Conservation (phyloP, 2,113 vertebrate species). For the Ophthalmolycus amberensis region DNA sequence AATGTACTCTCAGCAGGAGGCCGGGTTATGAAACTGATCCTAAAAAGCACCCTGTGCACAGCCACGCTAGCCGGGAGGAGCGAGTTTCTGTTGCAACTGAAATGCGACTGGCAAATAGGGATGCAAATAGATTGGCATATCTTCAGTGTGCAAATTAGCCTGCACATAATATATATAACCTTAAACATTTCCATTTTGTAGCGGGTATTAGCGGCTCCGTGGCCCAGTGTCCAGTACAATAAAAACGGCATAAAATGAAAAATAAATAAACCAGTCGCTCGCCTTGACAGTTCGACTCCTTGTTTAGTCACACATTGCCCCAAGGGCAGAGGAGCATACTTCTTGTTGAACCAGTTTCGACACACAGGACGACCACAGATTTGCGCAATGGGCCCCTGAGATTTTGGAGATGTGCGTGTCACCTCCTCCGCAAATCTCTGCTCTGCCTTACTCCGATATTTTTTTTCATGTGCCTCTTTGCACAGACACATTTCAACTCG, state of each 20-base stretch:
- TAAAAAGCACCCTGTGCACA: constrained; percentile 10
- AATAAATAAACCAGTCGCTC: not conserved
- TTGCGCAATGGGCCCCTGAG: not conserved
- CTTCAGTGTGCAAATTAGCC: not conserved
- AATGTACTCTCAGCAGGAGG: constrained; percentile 62
- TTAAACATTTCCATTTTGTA: not conserved
- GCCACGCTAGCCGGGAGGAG: constrained; percentile 4
- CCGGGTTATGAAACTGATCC: constrained; percentile 64
- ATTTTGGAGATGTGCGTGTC: not conserved
- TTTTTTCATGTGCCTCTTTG: not conserved
- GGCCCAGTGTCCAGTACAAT: not conserved
- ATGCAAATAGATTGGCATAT: not conserved
- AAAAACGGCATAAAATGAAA: not conserved
- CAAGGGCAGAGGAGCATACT: not conserved
- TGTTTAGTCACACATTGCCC: not conserved
- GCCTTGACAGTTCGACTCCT: not conserved
- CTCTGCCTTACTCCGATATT: not conserved
- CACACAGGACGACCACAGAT: constrained; percentile 5
- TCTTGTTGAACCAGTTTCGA: constrained; percentile 24
- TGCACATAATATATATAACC: not conserved
- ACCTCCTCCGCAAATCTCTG: not conserved
- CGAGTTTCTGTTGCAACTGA: not conserved
- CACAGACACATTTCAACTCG: constrained; percentile 1
- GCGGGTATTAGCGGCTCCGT: not conserved
- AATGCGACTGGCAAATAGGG: not conserved